Conservation (phyloP, 2,113 vertebrate species). For the Penelope pileata region DNA sequence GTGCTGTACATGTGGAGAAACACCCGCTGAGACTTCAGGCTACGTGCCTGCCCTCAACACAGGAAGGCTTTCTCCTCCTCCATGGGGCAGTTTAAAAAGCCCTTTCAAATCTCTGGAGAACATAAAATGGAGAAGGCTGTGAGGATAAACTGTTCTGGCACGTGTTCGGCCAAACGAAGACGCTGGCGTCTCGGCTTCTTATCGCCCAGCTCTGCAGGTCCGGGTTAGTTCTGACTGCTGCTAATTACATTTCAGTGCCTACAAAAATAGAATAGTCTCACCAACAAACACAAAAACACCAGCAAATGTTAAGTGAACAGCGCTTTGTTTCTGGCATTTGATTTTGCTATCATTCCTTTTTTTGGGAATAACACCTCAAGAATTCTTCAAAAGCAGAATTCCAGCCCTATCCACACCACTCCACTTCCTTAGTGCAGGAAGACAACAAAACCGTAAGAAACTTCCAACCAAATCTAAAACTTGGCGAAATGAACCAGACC, state of each 20-base stretch:
- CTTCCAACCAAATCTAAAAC: not conserved
- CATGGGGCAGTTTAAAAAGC: not conserved
- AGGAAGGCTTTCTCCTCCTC: not conserved
- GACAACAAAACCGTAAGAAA: not conserved
- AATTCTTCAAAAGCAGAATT: not conserved
- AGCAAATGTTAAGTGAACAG: not conserved
- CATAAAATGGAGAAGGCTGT: not conserved
- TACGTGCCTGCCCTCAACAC: not conserved
- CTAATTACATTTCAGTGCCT: constrained; percentile 13
- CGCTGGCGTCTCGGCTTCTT: not conserved
- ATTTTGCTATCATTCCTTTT: not conserved
- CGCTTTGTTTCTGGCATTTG: not conserved
- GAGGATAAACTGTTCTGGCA: not conserved
- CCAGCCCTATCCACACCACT: not conserved
- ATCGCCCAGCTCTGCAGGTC: not conserved
- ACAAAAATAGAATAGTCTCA: constrained; percentile 32
- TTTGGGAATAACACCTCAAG: not conserved
- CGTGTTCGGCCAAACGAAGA: not conserved
- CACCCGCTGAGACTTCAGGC: not conserved
- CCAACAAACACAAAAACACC: not conserved
- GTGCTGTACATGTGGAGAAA: not conserved
- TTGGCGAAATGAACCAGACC: not conserved
- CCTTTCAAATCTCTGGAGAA: not conserved
- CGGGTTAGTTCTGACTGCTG: constrained; percentile 3
- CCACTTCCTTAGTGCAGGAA: not conserved